Base-by-base conservation (phyloP, 2,888 invertebrate species). In the Coelopa pilipes region DNA sequence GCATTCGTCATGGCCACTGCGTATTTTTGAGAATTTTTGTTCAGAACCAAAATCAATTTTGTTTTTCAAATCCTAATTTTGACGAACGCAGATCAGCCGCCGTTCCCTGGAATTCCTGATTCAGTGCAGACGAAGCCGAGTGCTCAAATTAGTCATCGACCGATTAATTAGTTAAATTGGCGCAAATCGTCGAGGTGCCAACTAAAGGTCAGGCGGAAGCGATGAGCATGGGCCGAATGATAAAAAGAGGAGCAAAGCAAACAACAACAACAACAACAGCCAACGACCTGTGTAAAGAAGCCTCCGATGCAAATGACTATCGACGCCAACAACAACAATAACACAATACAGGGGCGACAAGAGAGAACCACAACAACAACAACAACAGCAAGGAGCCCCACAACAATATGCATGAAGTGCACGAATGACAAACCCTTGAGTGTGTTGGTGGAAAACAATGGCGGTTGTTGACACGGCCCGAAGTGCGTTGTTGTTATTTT, bases 391-490 rank as follows among this genome's bases (percentile, higher is more conserved):
- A 57, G 50, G n/a, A 53, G 1, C 63, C 49, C 65, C 63, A 68
- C 72, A 69, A 66, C 63, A 74, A 4, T 34, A 34, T 34, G n/a
- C n/a, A n/a, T n/a, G n/a, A 34, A 4, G 34, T 34, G 7, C 34
- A 34, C 7, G 34, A 34, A 76, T 60, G 72, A 70, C 68, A 72
- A 57, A 70, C 67, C 67, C 55, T 21, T 67, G 66, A 63, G 45
- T 65, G 70, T 67, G 7, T 34, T 34, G 34, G 34, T 34, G 70
- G 68, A 73, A 70, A 76, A 76, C 74, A 75, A 75, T 75, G 67
- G 59, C 73, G 70, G 73, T 75, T 73, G 73, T 73, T 75, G 73
- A 75, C 72, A 66, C 53, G 21, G 34, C 34, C 10, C n/a, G 53
- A 53, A n/a, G 53, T n/a, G 3, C 53, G 59, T 19, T 13, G 49